Percentiles rank a stretch among this genome's conserved stretches.
These are phyloP conservation scores for Thripadectes ignobilis DNA, from an alignment of 2,797 vertebrate species.

Conservation along the genomic window DNA sequence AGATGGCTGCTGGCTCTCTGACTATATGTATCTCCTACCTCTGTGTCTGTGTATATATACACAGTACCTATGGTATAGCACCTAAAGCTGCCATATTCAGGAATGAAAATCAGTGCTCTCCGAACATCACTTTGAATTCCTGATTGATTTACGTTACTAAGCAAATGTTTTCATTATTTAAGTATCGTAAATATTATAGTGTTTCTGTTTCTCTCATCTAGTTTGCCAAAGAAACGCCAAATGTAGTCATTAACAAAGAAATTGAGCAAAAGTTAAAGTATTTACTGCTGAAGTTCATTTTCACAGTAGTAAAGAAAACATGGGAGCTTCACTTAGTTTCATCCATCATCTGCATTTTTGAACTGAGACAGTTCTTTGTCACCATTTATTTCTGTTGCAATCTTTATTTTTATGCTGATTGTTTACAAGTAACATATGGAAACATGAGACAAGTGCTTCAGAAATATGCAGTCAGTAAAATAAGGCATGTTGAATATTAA, in stretches of 20 bases:
- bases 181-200: background rate
- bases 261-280: background rate
- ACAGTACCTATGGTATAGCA: accelerated
- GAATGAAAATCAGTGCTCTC: background rate
- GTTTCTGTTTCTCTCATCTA: background rate
- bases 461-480: background rate
- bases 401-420: background rate
- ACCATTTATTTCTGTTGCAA: background rate
- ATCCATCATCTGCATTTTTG: background rate
- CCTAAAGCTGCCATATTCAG: background rate
- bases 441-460: background rate
- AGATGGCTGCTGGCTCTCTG: background rate
- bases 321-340: background rate
- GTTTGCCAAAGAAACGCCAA: background rate
- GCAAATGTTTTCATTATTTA: background rate
- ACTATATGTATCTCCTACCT: background rate
- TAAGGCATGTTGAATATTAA: background rate
- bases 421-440: background rate
- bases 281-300: background rate
- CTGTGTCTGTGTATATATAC: background rate
- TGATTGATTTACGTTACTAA: background rate
- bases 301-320: background rate
- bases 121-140: background rate
- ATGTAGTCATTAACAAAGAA: background rate
- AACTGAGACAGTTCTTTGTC: background rate